Base-by-base conservation (phyloP, 2,888 invertebrate species). In the Acleris emargana region DNA sequence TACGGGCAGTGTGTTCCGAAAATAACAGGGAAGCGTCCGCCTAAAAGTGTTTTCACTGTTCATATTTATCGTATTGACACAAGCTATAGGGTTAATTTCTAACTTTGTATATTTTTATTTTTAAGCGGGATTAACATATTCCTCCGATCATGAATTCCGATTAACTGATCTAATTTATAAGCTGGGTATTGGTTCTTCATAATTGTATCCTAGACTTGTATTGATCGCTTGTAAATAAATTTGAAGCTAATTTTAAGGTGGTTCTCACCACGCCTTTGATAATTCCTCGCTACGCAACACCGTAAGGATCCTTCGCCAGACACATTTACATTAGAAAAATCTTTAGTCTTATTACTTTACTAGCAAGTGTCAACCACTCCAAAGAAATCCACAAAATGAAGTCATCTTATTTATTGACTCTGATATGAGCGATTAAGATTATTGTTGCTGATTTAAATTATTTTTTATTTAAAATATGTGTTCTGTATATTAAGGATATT, bases 401-500 rank as follows among this genome's bases (percentile, higher is more conserved):
- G 87, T 89, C 86, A 86, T 84, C 82, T 87, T 89, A 90, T 90
- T 89, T 91, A 90, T 91, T 90, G 86, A 89, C 81, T 86, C 84
- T 86, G 82, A 83, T 84, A 87, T 87, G 82, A 81, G 77, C 84
- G 83, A 86, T 79, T 88, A 84, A 77, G 77, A 80, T 82, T 83
- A 84, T 88, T 86, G 82, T 88, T 87, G 86, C 81, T 83, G 80
- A 84, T 86, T 85, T 87, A 89, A 90, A 89, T 88, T 89, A 88
- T 88, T 89, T 84, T 86, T 83, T 45, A 83, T 84, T 86, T 84
- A 75, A 79, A 76, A 82, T 80, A 84, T 82, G 84, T 90, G 86
- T 88, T 91, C 85, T 91, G 88, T 91, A 89, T 90, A 89, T 89
- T 89, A 84, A 84, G 85, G 75, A 80, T 84, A 82, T 78, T 76